Evolutionary conservation across 2,797 vertebrate genomes (phyloP), one percentile per base, ranked within the genome.

Genomic region (Gadopsis bispinosus): DNA sequence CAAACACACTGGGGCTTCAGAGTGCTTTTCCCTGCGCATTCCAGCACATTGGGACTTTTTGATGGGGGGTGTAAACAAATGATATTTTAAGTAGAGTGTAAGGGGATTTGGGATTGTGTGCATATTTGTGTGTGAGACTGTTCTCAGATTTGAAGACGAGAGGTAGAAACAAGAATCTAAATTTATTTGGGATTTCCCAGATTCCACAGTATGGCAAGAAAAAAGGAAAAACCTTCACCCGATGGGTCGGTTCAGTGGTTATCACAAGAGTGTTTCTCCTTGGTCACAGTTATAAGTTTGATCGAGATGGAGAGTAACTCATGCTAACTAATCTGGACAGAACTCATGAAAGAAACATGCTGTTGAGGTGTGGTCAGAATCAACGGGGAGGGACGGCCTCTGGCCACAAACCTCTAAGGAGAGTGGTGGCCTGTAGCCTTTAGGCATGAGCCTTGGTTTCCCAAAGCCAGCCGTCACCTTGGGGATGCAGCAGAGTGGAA

Each of bases 341-440:
- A 82, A 50, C 81, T 94, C 89, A 94, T 95, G 88, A 94, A 95
- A 93, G 91, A 95, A 93, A 91, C 90, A 94, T 94, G 87, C 67
- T 33, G 62, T 62, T 87, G 89, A 91, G 85, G 88, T 84, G 80
- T 72, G 81, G 81, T 90, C 77, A 63, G 82, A 91, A 92, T 94
- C 93, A 90, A 85, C 90, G 73, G 76, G 83, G 79, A 83, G 75
- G 68, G 65, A 77, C 19, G 63, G 85, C 87, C 83, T 73, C 77
- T 77, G 83, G 91, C 89, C 91, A 83, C 86, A 87, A 88, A 83
- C 84, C 91, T 87, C 85, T 64, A 35, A 87, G 88, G 89, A 90
- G 69, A 72, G 65, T 22, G 4, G 84, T 66, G 50, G 51, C 81
- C 73, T 22, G 29, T 70, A 75, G 91, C 89, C 88, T 87, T 86